Percentiles rank a stretch among this genome's conserved stretches.
Conservation (phyloP, 2,113 vertebrate genomes). For the Empidonax traillii region DNA sequence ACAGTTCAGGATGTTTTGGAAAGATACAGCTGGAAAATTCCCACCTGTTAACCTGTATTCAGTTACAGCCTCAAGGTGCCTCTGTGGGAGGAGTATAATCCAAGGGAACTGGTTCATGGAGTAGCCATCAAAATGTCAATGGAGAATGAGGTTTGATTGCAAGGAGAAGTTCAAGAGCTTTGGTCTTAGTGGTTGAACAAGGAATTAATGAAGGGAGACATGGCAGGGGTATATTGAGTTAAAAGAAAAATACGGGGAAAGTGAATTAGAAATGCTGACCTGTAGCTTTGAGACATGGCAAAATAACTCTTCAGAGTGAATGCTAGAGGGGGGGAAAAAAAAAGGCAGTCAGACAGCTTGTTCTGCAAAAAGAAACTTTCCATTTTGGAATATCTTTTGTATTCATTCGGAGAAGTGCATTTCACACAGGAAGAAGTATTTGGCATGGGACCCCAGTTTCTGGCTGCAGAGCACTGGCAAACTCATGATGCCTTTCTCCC, state of each 20-base stretch:
- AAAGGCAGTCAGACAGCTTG: background rate
- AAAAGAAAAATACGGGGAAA: background rate
- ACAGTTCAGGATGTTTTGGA: background rate
- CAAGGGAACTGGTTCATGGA: background rate
- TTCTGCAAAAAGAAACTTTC: background rate
- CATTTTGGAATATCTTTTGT: background rate
- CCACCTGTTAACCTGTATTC: constrained; percentile 4
- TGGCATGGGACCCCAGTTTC: background rate
- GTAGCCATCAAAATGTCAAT: background rate
- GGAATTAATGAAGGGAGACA: background rate
- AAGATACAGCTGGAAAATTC: background rate
- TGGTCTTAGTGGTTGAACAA: background rate
- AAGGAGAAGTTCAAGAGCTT: background rate
- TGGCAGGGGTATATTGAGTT: background rate
- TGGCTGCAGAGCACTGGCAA: background rate
- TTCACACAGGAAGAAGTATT: background rate
- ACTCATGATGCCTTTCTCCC: background rate
- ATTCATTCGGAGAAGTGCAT: background rate
- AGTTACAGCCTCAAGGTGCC: background rate
- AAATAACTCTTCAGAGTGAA: background rate
- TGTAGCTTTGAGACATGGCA: background rate
- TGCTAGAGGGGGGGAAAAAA: background rate
- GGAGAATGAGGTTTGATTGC: background rate
- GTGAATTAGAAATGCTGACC: background rate
- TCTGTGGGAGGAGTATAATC: background rate